These are phyloP conservation scores for Microtus ochrogaster DNA, from an alignment of 2,113 vertebrate species.

Conservation along the genomic window DNA sequence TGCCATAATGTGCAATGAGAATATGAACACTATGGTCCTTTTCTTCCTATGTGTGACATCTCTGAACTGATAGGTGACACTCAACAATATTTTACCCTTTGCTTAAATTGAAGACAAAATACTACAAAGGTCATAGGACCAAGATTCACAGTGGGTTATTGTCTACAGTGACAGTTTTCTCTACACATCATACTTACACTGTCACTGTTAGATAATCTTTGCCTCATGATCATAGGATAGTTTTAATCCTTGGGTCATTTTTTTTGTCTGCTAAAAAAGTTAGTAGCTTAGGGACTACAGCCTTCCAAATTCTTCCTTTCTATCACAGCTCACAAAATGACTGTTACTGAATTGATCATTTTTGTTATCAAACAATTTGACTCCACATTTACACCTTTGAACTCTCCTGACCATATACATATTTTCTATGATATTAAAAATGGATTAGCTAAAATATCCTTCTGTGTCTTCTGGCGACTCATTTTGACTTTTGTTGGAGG, in stretches of 20 bases:
- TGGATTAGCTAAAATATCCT: background rate
- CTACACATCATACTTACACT: background rate
- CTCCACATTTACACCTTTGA: background rate
- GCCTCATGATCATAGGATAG: background rate
- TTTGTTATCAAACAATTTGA: background rate
- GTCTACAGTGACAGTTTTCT: constrained; percentile 7
- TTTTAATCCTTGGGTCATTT: background rate
- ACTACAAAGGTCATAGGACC: background rate
- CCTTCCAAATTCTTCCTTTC: constrained; percentile 6
- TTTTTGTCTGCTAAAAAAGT: constrained; percentile 3
- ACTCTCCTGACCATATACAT: background rate
- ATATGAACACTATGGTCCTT: background rate
- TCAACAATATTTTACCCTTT: background rate
- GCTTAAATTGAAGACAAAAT: background rate
- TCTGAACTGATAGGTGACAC: background rate
- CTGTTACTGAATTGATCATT: background rate
- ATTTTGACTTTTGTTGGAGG: too few relatives aligned
- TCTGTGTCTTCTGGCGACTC: too few relatives aligned
- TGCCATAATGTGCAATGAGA: background rate
- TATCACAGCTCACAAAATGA: constrained; percentile 27
- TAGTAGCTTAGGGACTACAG: background rate
- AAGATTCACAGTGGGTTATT: background rate
- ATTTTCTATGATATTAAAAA: constrained; percentile 12
- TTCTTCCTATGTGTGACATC: background rate
- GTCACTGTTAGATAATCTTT: constrained; percentile 47